These are phyloP conservation scores for human (Homo sapiens) DNA, from an alignment of 2,113 vertebrate species.

Conservation along the genomic window DNA sequence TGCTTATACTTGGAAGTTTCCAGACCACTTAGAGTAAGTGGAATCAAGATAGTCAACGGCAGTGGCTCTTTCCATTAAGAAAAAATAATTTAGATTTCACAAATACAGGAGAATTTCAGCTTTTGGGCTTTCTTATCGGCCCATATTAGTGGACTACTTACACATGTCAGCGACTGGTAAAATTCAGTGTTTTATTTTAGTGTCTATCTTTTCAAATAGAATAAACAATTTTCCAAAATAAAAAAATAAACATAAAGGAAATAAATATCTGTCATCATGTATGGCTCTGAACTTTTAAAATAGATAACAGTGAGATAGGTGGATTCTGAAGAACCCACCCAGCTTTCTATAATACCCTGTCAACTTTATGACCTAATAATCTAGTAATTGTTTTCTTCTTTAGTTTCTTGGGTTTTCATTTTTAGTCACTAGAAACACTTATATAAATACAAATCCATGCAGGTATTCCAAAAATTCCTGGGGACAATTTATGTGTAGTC, in stretches of 20 bases:
- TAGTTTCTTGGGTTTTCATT: background rate
- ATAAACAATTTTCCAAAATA: background rate
- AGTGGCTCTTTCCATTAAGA: background rate
- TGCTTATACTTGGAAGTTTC: background rate
- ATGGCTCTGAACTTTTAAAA: background rate
- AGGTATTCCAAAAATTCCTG: background rate
- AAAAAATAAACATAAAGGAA: background rate
- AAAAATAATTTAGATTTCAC: background rate
- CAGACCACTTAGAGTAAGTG: background rate
- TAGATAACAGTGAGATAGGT: background rate
- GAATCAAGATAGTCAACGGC: background rate
- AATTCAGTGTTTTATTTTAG: background rate
- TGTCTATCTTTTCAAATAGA: background rate
- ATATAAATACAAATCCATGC: background rate
- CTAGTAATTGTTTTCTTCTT: background rate
- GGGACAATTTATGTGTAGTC: background rate
- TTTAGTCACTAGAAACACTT: background rate
- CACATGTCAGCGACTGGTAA: background rate
- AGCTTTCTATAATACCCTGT: background rate
- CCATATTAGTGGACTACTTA: background rate
- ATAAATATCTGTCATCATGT: background rate
- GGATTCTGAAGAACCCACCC: background rate
- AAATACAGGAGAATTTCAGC: constrained; percentile 11
- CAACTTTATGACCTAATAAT: background rate
- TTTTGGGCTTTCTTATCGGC: background rate